Evolutionary conservation across 2,113 vertebrate species (phyloP).

Genomic region (Microcebus lehilahytsara): DNA sequence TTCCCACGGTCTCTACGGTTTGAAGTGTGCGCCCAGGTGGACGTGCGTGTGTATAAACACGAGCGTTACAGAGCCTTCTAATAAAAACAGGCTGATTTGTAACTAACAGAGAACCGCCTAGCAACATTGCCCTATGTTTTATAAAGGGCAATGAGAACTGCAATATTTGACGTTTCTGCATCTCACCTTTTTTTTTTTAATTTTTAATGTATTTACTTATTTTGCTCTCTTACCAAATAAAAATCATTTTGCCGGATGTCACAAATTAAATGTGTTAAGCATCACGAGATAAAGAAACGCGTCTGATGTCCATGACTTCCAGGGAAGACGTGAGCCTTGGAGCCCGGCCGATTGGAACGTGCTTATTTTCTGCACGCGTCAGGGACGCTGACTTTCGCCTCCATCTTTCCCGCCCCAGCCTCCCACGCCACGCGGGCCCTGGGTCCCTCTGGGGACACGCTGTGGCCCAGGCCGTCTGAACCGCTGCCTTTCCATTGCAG

Average conservation of each 20-base stretch:
- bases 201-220: too few relatives aligned
- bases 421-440: fast-evolving
- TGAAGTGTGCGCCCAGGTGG: background rate
- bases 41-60: fast-evolving
- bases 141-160: background rate
- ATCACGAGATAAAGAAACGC: fast-evolving
- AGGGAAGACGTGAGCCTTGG: fast-evolving
- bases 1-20: background rate
- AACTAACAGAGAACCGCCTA: fast-evolving
- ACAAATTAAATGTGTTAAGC: background rate
- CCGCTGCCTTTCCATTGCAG: constrained; percentile 72
- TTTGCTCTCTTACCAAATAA: background rate
- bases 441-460: fast-evolving
- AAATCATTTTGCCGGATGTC: background rate
- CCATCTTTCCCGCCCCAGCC: background rate
- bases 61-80: fast-evolving
- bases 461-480: background rate
- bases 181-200: background rate
- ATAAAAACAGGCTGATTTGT: background rate
- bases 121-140: background rate
- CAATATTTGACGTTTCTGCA: background rate
- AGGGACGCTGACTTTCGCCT: fast-evolving
- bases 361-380: fast-evolving
- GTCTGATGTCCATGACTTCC: too few relatives aligned
- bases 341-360: fast-evolving